A percentile compares a stretch with the other conserved stretches of the same genome.
These are phyloP conservation scores for Cenopis cana DNA, from an alignment of 2,888 invertebrate genomes.

Conservation along the genomic window DNA sequence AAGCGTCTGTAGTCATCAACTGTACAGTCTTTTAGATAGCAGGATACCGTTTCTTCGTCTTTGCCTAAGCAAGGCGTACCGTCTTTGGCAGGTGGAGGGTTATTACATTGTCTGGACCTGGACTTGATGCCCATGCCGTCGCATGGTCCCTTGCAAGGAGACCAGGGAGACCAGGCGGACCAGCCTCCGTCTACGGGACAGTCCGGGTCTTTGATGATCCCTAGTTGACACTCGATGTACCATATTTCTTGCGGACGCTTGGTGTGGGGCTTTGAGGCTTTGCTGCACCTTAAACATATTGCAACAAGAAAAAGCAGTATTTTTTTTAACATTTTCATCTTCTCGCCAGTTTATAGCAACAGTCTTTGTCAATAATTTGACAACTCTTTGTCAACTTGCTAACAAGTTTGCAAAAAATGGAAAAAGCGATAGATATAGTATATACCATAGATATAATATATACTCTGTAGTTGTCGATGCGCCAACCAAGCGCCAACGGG, in stretches of 20 bases:
- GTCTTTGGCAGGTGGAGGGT: slow-evolving; percentile 74
- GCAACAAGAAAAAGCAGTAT: neutral
- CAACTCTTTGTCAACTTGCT: neutral
- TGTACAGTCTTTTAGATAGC: slow-evolving; percentile 74
- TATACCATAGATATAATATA: no score
- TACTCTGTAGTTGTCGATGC: no score
- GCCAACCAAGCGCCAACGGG: no score
- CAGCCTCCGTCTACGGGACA: slow-evolving; percentile 82
- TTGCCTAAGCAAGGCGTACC: slow-evolving; percentile 74
- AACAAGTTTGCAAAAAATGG: neutral
- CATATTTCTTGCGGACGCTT: slow-evolving; percentile 68
- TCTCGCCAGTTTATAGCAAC: neutral
- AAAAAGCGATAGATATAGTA: no score
- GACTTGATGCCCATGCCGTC: slow-evolving; percentile 73
- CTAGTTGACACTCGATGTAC: slow-evolving; percentile 76
- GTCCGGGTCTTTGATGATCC: slow-evolving; percentile 66
- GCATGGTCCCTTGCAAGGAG: slow-evolving; percentile 75
- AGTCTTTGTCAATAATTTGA: neutral
- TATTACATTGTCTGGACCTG: slow-evolving; percentile 71
- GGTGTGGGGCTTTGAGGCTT: slow-evolving; percentile 61
- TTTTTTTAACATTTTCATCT: slow-evolving; percentile 12
- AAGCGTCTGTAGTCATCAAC: slow-evolving; percentile 69
- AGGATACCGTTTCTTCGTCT: slow-evolving; percentile 69
- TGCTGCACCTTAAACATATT: slow-evolving; percentile 42
- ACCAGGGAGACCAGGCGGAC: slow-evolving; percentile 79